Percentiles rank a stretch among this genome's conserved stretches.
These are phyloP conservation scores for rat (Rattus norvegicus) DNA, from an alignment of 2,113 vertebrate species.

Conservation along the genomic window DNA sequence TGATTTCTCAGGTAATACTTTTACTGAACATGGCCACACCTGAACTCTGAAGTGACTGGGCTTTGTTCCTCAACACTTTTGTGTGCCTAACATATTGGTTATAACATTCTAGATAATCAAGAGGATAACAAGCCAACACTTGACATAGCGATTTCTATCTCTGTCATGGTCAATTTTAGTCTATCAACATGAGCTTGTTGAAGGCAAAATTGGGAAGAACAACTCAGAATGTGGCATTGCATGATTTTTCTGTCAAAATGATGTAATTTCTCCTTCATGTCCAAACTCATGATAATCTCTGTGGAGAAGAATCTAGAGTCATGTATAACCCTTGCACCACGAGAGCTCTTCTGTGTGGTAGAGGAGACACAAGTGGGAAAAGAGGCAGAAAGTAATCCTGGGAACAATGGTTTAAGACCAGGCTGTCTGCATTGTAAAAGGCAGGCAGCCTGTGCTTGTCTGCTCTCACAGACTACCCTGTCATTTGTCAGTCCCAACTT, in stretches of 20 bases:
- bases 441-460: neutral
- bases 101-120: neutral
- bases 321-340: neutral
- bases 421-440: neutral
- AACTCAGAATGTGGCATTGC: neutral
- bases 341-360: neutral
- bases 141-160: neutral
- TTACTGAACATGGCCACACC: neutral
- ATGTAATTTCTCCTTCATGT: neutral
- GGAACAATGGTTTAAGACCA: neutral
- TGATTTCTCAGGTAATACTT: conserved; percentile 22
- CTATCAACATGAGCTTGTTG: neutral
- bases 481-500: neutral
- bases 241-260: neutral
- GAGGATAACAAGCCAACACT: neutral
- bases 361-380: neutral
- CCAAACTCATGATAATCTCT: neutral
- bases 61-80: neutral
- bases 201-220: neutral
- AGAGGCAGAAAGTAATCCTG: neutral
- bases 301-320: neutral
- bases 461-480: neutral
- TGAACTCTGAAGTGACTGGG: neutral
- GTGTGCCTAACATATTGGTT: neutral
- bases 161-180: neutral